These are phyloP conservation scores for Hemichromis elongatus DNA, from an alignment of 2,113 vertebrate genomes.

Conservation along the genomic window DNA sequence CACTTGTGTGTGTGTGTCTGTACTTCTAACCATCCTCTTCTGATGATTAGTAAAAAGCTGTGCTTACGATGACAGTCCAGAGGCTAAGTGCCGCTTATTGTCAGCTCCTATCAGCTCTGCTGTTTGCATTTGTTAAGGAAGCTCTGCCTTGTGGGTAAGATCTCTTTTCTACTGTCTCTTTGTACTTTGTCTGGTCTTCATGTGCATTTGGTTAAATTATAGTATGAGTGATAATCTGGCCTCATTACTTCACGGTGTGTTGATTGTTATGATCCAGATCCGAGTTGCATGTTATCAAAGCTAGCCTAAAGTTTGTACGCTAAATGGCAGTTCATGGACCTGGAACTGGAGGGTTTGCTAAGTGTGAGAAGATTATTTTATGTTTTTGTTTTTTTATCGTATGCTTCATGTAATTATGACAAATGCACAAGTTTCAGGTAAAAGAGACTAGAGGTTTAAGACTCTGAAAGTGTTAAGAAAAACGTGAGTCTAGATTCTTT, in stretches of 20 bases:
- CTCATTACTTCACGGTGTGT: background rate
- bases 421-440: background rate
- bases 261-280: background rate
- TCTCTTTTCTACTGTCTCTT: background rate
- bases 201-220: background rate
- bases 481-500: too few species aligned
- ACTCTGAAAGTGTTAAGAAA: background rate
- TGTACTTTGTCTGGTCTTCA: background rate
- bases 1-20: background rate
- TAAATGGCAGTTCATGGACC: background rate
- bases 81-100: constrained; percentile 14
- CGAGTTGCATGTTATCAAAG: background rate
- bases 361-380: background rate
- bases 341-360: background rate
- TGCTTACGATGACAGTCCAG: background rate
- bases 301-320: background rate
- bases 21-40: background rate
- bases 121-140: constrained; percentile 2
- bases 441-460: background rate
- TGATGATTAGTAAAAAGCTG: constrained; percentile 9
- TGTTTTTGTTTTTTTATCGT: background rate
- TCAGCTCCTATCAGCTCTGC: constrained; percentile 2
- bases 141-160: background rate
- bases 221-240: background rate
- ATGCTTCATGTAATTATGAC: background rate